Percentiles rank a stretch among this genome's conserved stretches.
phyloP scores from a whole-genome alignment of 2,113 vertebrate genomes.

The Chunga burmeisteri region DNA sequence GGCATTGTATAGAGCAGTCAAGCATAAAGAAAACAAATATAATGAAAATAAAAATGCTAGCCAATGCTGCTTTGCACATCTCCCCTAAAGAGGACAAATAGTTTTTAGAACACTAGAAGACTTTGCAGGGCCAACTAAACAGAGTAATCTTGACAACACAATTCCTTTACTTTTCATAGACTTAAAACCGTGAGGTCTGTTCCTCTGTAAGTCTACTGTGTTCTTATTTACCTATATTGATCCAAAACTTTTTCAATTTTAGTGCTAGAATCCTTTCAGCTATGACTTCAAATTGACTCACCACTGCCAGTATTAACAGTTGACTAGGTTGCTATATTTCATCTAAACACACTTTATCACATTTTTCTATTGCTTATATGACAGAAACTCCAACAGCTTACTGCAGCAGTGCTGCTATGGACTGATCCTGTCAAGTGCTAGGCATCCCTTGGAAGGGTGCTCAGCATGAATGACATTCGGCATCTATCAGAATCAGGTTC shows the following conservation, averaged over 20 bases:
- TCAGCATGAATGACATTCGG: background rate
- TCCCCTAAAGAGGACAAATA: slow-evolving; percentile 1
- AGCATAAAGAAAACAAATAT: slow-evolving; percentile 66
- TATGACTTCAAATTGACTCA: background rate
- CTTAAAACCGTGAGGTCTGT: background rate
- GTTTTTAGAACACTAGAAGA: background rate
- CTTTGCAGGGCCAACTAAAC: slow-evolving; percentile 8
- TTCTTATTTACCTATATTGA: slow-evolving; percentile 43
- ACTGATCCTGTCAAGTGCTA: background rate
- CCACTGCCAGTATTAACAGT: background rate
- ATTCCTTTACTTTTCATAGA: slow-evolving; percentile 7
- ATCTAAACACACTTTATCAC: background rate
- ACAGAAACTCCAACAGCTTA: background rate
- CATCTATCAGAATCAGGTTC: background rate
- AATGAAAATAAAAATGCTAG: slow-evolving; percentile 43
- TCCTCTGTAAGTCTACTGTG: background rate
- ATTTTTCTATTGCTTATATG: background rate
- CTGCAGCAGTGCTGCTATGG: background rate
- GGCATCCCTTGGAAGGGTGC: background rate
- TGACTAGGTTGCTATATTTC: background rate
- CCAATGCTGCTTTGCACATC: background rate
- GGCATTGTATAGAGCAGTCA: background rate
- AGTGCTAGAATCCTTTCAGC: background rate
- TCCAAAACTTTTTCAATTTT: slow-evolving; percentile 38
- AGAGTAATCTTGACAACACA: slow-evolving; percentile 1